Base-by-base conservation (phyloP, 2,113 vertebrate species). In the Oncorhynchus clarkii region DNA sequence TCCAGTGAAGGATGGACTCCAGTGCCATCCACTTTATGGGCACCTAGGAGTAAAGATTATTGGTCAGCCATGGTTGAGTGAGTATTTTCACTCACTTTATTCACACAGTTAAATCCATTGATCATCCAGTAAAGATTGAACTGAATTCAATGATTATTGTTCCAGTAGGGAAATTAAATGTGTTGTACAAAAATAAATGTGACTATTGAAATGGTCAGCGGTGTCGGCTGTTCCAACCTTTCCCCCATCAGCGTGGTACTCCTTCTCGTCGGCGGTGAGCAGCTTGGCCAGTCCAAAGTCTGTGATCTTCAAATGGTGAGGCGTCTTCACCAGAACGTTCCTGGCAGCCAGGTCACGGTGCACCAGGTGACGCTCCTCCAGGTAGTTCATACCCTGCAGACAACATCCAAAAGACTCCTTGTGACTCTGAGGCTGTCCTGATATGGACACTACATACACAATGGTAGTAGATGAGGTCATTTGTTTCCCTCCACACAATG, bases 11-110 rank as follows among this genome's bases (percentile, higher is more conserved):
- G 91, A 99, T 98, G 0, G 96, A 98, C 84, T 99, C 97, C 85
- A 99, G 77, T 0, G 97, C 97, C 97, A 99, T 98, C 97, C 97
- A 99, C 85, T 99, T 99, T 80, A 99, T 98, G 31, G 97, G 97
- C 67, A 98, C 96, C 97, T 99, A 9, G 71, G 73, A 29, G 22
- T 60, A 57, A 49, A 14, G 34, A 29, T 14, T 8, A 5, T 14
- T 14, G 4, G 51, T 54, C 49, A 51, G 49, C 14, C 14, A 51
- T 51, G 49, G 14, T 51, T 51, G 49, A 51, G 49, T 51, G 14
- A 51, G 49, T 51, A 66, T 0, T 20, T 1, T 26, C n/a, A 64
- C 60, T 24, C 60, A 22, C 34, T 39, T 39, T 39, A 39, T 9
- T 20, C 51, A 20, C 3, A 16, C 51, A 9, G 49, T 51, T 57